These are phyloP conservation scores for Eupithecia vulgata DNA, from an alignment of 2,888 invertebrate genomes.

Conservation along the genomic window DNA sequence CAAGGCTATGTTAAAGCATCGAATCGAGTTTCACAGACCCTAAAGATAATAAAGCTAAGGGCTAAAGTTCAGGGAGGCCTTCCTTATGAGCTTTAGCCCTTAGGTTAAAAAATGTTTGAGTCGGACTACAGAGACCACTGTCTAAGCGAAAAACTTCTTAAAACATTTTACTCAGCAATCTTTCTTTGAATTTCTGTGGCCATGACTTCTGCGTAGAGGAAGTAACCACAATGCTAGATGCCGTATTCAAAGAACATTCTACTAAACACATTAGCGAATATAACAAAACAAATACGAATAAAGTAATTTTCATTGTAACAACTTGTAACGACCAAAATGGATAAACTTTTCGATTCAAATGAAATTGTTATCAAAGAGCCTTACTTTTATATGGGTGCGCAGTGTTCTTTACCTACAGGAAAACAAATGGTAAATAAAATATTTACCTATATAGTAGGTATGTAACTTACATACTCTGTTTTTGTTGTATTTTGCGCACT, in stretches of 20 bases:
- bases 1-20: no score
- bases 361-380: constrained; percentile 15
- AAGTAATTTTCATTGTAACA: constrained; percentile 49
- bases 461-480: neutral
- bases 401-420: constrained; percentile 33
- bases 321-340: constrained; percentile 1
- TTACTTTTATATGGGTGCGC: constrained; percentile 41
- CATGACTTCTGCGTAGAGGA: constrained; percentile 55
- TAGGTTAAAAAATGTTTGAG: neutral
- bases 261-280: constrained; percentile 48
- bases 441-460: neutral
- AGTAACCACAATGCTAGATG: constrained; percentile 27
- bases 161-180: constrained; percentile 55
- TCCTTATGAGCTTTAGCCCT: no score
- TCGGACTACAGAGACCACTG: neutral
- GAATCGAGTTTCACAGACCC: no score
- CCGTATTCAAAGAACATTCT: constrained; percentile 23
- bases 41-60: no score
- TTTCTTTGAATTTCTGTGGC: constrained; percentile 58
- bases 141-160: neutral
- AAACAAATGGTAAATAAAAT: constrained; percentile 29
- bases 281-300: constrained; percentile 43
- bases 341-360: constrained; percentile 21
- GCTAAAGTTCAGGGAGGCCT: no score
- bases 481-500: neutral